Base-by-base conservation (phyloP, 2,797 vertebrate species). In the Kryptopterus vitreolus region DNA sequence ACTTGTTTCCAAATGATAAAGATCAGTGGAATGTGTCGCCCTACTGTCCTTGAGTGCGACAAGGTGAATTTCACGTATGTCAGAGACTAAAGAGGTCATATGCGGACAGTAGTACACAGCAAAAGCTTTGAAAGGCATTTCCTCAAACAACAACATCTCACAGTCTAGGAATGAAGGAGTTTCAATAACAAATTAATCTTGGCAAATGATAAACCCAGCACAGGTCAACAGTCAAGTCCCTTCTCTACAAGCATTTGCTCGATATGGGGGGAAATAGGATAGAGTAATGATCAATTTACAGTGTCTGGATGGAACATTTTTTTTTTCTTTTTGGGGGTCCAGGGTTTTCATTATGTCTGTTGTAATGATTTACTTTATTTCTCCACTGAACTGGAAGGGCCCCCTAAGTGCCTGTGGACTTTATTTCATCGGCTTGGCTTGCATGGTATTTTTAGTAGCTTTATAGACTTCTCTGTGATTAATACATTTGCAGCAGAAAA, bases 41-140 rank as follows among this genome's bases (percentile, higher is more conserved):
- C 5, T 22, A 59, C 71, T 57, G 24, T 57, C 82, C 75, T 63
- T 78, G 61, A 69, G 55, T 75, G 53, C 24, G 59, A 85, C 59
- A 77, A 76, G 74, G 52, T 80, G 62, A 68, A 70, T 79, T 79
- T 76, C 81, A 82, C 76, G 61, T 72, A 48, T 69, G 70, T 73
- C 50, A 31, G 57, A 58, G 43, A 71, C 75, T 65, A 72, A 75
- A 72, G 29, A 43, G 59, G 53, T 86, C 78, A n/a, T 3, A 16
- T 3, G 24, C 73, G 76, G 43, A 75, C 79, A 83, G 63, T 68
- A 75, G 77, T 57, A 61, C 33, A 53, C 68, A 82, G 66, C 59
- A 70, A 81, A 78, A 52, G 72, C 77, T 76, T 53, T 82, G 83
- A 85, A 86, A 86, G 83, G 83, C 66, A 80, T 85, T 86, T 86